Evolutionary conservation across 2,888 invertebrate genomes (phyloP), one percentile per base, ranked within the genome.

Genomic region (Pheosia gnoma): DNA sequence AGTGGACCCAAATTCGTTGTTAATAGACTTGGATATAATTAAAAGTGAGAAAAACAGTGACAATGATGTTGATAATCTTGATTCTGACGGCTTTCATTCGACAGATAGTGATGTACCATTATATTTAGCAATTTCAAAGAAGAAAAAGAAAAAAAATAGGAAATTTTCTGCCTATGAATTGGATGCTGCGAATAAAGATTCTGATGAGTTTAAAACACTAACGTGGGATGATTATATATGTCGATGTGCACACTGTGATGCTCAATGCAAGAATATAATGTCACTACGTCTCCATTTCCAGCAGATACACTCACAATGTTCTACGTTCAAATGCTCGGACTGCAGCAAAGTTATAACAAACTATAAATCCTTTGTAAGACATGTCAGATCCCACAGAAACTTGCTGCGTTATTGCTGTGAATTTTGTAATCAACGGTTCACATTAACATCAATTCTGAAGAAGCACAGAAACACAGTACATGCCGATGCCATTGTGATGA

Each of bases 171-270:
- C 61, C 43, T 60, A 62, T 41, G 52, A 57, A 0, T n/a, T 8
- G 0, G 49, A 61, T 4, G 54, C 0, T n/a, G 39, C 13, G 0
- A 57, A 36, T 4, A 59, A 62, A 6, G 66, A 52, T 1, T 8
- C 49, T 0, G 55, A 65, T 58, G 65, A 78, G 0, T 61, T 77
- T 0, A 67, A 78, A 0, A 72, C 70, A 3, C 41, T 82, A 0
- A 85, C 88, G 2, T 93, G 93, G 93, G 89, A 89, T 0, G 85
- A 89, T 8, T 89, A 88, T 37, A 83, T 85, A 58, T 93, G 91
- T 68, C 78, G 87, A 0, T 93, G 93, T 74, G 91, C 88, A 0
- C 82, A 81, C 45, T 93, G 93, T 47, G 91, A 92, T 61, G 91
- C 91, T 0, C 84, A 88, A 43, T 93, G 90, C 61, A 89, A 89